Conservation (phyloP, 2,113 vertebrate species). For the Crotalus helleri region DNA sequence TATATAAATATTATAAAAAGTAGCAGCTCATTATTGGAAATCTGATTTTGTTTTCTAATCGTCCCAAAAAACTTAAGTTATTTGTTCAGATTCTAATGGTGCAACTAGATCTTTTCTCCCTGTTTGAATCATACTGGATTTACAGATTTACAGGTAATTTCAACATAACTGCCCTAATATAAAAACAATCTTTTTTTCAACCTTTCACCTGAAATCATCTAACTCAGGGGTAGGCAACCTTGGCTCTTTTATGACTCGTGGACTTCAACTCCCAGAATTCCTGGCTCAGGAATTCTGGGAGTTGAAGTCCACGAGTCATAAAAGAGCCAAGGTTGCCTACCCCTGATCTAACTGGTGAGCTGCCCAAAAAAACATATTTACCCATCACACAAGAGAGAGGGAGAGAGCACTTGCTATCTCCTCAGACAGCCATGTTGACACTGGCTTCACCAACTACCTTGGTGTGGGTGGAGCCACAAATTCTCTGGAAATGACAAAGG, state of each 20-base stretch:
- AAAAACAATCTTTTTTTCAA: background rate
- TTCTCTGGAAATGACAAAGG: background rate
- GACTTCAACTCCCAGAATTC: too few species aligned
- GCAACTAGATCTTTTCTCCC: background rate
- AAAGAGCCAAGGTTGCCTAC: too few species aligned
- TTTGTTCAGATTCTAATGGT: background rate
- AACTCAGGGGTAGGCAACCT: background rate
- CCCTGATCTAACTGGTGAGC: background rate
- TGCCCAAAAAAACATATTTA: background rate
- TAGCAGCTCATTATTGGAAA: background rate
- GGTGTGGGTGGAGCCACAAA: background rate
- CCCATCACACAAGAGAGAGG: background rate
- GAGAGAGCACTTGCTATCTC: background rate
- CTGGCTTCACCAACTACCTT: background rate
- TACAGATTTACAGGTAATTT: background rate
- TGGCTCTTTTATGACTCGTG: too few species aligned
- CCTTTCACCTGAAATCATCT: background rate
- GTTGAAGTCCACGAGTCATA: too few species aligned
- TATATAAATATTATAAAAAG: background rate
- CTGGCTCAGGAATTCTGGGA: too few species aligned
- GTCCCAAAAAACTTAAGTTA: background rate
- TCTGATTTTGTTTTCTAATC: background rate
- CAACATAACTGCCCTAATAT: background rate
- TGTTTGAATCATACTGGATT: background rate
- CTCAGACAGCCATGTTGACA: background rate